phyloP scores from a whole-genome alignment of 2,113 vertebrate species.

The Taxidea taxus region DNA sequence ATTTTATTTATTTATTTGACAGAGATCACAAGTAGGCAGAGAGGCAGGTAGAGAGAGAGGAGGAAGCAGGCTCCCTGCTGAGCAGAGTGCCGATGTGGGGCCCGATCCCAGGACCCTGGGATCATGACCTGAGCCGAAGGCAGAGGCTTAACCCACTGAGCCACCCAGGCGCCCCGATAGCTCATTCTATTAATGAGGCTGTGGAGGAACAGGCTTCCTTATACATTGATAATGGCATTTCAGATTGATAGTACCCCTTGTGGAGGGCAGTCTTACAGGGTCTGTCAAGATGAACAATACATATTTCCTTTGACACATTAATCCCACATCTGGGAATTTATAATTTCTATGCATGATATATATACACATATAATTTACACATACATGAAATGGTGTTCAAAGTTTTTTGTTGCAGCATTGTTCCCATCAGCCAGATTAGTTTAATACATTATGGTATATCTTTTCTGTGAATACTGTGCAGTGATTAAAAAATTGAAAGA shows the following conservation, averaged over 20 bases:
- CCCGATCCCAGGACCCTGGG: too few relatives aligned
- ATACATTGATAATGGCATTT: neutral
- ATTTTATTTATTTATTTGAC: too few relatives aligned
- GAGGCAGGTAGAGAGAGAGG: too few relatives aligned
- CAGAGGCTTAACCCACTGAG: too few relatives aligned
- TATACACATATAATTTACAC: neutral
- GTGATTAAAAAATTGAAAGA: neutral
- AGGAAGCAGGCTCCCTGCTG: too few relatives aligned
- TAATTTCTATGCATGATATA: neutral
- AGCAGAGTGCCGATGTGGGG: too few relatives aligned
- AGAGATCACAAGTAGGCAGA: too few relatives aligned
- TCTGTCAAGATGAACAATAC: neutral
- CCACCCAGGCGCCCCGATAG: too few relatives aligned
- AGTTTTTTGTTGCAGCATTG: neutral
- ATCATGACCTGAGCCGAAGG: too few relatives aligned
- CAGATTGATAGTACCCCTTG: neutral
- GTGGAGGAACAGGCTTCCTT: neutral
- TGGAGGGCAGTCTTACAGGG: neutral
- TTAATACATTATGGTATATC: neutral
- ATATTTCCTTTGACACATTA: neutral
- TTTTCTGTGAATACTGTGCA: neutral
- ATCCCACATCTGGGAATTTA: neutral
- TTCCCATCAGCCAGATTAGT: neutral
- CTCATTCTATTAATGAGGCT: neutral
- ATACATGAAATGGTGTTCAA: neutral